Evolutionary conservation across 2,797 vertebrate species (phyloP), one percentile per base, ranked within the genome.

Genomic region (Lophura swinhoii): DNA sequence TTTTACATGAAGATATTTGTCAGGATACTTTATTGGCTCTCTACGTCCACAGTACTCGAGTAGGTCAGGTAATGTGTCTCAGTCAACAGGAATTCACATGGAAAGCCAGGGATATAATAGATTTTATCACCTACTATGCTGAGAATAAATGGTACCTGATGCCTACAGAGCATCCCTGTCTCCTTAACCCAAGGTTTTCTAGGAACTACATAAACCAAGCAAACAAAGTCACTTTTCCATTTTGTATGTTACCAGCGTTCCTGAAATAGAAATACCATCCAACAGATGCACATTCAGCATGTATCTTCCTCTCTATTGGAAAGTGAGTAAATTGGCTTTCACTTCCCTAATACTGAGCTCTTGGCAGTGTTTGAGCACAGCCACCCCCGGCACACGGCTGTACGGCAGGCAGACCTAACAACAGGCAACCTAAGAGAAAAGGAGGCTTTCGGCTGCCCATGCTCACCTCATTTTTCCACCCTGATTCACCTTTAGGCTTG

Each of bases 271-370:
- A 93, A 59, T 83, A 90, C 37, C 82, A 76, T 87, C 87, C 91
- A 84, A 63, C 87, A 91, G 91, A 90, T 90, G 94, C 91, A 78
- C 80, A 67, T 88, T 93, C 94, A 92, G 92, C 89, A 63, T 39
- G 55, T 35, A 77, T 83, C 79, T 81, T 91, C 92, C 89, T 86
- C 89, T 80, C 85, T 59, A 39, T 75, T 85, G 90, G 87, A 44
- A 87, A 94, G 67, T 49, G 70, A 78, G 55, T 91, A 84, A 86
- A 90, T 86, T 93, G 94, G 83, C 80, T 86, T 84, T 78, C 3
- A 18, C 86, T 87, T 69, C 88, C 88, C 23, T 37, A 90, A 39
- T 7, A 71, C 94, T 81, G 90, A 91, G 88, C 83, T 93, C 92
- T 74, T 86, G 93, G 81, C 88, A 95, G 41, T 75, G 62, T 74